These are phyloP conservation scores for Heterodera schachtii DNA, from an alignment of 1,140 invertebrate species.

Conservation along the genomic window DNA sequence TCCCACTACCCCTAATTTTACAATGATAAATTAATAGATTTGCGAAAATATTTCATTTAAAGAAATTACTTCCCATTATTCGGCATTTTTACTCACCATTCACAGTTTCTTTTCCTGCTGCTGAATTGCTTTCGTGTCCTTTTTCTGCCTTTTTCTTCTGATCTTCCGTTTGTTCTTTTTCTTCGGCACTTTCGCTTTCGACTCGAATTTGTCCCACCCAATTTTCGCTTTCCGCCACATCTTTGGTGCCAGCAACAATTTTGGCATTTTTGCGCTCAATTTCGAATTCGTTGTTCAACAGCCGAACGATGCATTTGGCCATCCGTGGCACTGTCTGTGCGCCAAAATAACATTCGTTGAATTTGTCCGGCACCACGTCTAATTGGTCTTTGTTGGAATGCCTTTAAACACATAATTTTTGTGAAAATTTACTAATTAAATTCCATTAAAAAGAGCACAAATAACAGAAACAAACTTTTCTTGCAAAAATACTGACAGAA, in stretches of 20 bases:
- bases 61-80: too few relatives aligned
- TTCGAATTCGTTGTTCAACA: slow-evolving; percentile 24
- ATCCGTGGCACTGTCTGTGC: slow-evolving; percentile 14
- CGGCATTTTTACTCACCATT: neutral
- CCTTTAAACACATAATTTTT: neutral
- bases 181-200: neutral
- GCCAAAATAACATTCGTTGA: slow-evolving; percentile 23
- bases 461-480: slow-evolving; percentile 3
- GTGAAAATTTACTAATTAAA: too few relatives aligned
- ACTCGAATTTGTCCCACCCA: slow-evolving; percentile 8
- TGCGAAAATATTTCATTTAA: too few relatives aligned
- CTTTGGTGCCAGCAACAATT: neutral
- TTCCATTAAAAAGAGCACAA: neutral
- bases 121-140: neutral
- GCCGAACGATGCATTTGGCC: slow-evolving; percentile 24
- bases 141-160: neutral
- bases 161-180: neutral
- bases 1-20: too few relatives aligned
- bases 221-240: neutral
- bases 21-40: too few relatives aligned
- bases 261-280: neutral
- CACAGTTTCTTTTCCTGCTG: neutral
- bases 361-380: slow-evolving; percentile 7
- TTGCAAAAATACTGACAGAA: slow-evolving; percentile 28
- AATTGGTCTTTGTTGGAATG: slow-evolving; percentile 9